A percentile compares a stretch with the other conserved stretches of the same genome.
phyloP scores from a whole-genome alignment of 2,113 vertebrate species.

The Lepisosteus oculatus region DNA sequence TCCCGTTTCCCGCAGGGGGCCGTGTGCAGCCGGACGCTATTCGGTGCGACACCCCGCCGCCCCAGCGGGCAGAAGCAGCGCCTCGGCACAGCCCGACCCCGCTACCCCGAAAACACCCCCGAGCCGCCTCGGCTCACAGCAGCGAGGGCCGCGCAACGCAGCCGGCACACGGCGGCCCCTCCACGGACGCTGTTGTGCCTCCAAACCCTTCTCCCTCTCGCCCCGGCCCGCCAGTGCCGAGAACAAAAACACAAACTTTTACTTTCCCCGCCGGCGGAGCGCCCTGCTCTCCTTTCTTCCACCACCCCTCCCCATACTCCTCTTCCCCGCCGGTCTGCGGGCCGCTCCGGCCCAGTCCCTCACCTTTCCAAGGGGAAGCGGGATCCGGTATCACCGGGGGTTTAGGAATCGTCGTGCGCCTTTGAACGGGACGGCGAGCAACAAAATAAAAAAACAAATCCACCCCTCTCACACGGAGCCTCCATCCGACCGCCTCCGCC shows the following conservation, averaged over 20 bases:
- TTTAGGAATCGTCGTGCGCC: background rate
- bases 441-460: background rate
- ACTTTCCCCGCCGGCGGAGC: no score
- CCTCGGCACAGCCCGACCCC: background rate
- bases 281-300: no score
- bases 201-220: no score
- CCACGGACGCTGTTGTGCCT: no score
- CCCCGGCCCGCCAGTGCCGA: no score
- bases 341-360: background rate
- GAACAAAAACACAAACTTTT: no score
- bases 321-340: no score
- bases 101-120: background rate
- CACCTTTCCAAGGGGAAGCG: background rate
- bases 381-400: background rate
- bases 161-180: background rate
- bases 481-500: conserved; percentile 17
- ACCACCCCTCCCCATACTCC: no score
- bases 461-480: background rate
- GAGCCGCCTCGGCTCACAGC: background rate
- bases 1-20: no score
- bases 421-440: background rate
- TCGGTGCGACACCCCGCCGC: conserved; percentile 6
- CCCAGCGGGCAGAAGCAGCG: background rate
- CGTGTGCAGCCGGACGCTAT: background rate
- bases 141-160: background rate